These are phyloP conservation scores for Todus mexicanus DNA, from an alignment of 2,797 vertebrate genomes.

Conservation along the genomic window DNA sequence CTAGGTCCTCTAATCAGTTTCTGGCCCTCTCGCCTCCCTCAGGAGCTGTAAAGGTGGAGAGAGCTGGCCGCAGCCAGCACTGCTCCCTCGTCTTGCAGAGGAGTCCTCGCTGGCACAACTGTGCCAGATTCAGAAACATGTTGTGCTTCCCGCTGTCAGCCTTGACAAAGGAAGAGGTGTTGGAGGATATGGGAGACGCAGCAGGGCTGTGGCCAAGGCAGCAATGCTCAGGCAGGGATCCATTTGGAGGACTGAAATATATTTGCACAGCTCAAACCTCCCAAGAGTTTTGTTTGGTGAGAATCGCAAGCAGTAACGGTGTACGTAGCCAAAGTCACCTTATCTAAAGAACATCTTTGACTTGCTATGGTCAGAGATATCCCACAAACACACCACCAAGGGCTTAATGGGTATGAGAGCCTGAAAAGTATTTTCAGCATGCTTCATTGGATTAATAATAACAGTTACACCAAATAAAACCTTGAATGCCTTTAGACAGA, in stretches of 20 bases:
- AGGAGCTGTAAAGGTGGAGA: neutral
- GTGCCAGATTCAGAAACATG: neutral
- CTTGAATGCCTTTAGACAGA: neutral
- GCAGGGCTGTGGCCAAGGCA: neutral
- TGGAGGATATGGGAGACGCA: neutral
- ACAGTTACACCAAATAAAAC: neutral
- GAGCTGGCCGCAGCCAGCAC: neutral
- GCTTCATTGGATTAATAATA: neutral
- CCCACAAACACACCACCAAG: neutral
- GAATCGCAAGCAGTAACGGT: neutral
- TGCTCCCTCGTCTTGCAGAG: neutral
- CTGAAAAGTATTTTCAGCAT: neutral
- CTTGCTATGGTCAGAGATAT: neutral
- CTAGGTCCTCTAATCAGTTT: constrained; percentile 1
- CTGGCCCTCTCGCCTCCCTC: neutral
- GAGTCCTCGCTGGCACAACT: neutral
- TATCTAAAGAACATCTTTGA: neutral
- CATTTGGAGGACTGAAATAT: neutral
- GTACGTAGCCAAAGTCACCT: neutral
- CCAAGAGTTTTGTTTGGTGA: fast-evolving
- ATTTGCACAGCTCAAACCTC: neutral
- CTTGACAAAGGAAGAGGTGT: neutral
- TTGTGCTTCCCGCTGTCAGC: neutral
- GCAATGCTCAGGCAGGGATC: neutral
- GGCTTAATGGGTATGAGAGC: neutral